These are phyloP conservation scores for Onychostruthus taczanowskii DNA, from an alignment of 2,113 vertebrate genomes.

Conservation along the genomic window DNA sequence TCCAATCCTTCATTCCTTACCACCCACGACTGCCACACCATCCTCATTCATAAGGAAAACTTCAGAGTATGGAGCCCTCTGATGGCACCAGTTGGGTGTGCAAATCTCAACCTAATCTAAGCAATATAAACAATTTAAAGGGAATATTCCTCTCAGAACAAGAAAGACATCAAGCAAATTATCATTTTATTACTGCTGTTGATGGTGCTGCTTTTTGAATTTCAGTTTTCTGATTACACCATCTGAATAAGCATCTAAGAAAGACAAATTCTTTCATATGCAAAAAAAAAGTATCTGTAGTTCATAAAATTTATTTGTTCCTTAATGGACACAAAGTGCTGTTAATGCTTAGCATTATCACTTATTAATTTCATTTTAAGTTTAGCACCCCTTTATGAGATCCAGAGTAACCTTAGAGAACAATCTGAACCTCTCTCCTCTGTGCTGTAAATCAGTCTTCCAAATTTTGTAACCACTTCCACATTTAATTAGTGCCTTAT, in stretches of 20 bases:
- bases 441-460: neutral
- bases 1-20: neutral
- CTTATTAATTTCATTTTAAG: neutral
- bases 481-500: neutral
- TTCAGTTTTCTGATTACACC: neutral
- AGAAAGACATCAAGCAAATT: neutral
- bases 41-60: neutral
- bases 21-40: neutral
- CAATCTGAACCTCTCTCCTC: neutral
- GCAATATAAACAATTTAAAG: neutral
- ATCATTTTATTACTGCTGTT: neutral
- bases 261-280: neutral
- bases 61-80: neutral
- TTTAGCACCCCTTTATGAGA: constrained; percentile 1
- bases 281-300: neutral
- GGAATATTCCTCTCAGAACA: neutral
- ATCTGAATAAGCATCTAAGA: neutral
- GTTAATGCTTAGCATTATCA: neutral
- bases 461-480: neutral
- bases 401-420: neutral
- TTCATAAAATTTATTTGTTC: neutral
- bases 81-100: neutral
- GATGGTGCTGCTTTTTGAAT: neutral
- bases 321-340: neutral
- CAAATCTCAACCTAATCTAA: neutral